Percentiles rank a stretch among this genome's conserved stretches.
Conservation (phyloP, 1,140 invertebrate species). For the Coenobita brevimanus region DNA sequence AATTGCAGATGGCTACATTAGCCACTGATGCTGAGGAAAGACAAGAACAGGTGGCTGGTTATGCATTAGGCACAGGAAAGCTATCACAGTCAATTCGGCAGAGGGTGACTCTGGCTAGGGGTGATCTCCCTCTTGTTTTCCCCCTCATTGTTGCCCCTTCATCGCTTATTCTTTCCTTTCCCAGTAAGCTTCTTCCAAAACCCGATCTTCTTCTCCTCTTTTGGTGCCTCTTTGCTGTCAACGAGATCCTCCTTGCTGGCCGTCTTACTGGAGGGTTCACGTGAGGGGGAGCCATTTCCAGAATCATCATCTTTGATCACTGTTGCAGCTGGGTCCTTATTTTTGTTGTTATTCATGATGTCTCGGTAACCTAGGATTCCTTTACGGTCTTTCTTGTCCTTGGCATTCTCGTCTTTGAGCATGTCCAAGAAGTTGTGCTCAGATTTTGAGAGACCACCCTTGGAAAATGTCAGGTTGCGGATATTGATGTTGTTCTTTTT, state of each 20-base stretch:
- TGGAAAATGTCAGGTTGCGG: constrained; percentile 79
- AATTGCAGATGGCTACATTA: no score
- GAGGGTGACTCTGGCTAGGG: neutral
- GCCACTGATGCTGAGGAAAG: no score
- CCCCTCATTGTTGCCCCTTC: constrained; percentile 70
- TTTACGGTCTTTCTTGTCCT: constrained; percentile 69
- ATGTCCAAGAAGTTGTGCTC: constrained; percentile 83
- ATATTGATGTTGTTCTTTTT: constrained; percentile 81
- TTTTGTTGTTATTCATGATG: constrained; percentile 47
- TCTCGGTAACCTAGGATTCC: constrained; percentile 38
- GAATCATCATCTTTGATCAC: constrained; percentile 76
- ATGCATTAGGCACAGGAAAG: constrained; percentile 47
- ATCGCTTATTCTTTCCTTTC: constrained; percentile 82
- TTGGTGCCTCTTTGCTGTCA: constrained; percentile 73
- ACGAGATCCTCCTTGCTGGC: constrained; percentile 73
- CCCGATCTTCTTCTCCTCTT: constrained; percentile 79
- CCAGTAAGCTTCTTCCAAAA: constrained; percentile 84
- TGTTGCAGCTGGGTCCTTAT: constrained; percentile 33
- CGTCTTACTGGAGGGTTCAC: constrained; percentile 73
- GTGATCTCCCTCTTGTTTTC: neutral
- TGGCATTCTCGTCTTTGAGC: constrained; percentile 75
- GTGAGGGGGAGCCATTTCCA: constrained; percentile 75
- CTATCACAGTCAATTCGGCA: constrained; percentile 55
- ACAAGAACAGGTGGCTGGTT: no score
- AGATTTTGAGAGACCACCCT: constrained; percentile 71